Evolutionary conservation across 2,888 invertebrate genomes (phyloP).

Genomic region (Drosophila monieri): DNA sequence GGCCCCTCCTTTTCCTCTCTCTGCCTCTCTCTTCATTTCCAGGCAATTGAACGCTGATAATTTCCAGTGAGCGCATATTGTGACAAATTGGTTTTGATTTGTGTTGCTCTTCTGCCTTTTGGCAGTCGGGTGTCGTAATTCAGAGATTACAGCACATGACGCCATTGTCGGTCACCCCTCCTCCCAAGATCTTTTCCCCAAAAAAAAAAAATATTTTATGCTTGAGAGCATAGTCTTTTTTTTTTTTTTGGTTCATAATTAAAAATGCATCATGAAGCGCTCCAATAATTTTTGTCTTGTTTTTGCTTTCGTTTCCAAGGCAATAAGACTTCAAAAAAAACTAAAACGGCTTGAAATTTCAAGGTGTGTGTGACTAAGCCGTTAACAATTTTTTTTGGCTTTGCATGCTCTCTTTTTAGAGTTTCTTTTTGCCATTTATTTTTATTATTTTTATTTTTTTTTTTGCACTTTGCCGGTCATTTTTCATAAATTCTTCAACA

Average conservation of each 20-base stretch:
- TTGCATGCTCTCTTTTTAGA: too few relatives aligned
- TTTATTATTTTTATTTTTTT: conserved; percentile 4
- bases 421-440: conserved; percentile 30
- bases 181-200: neutral
- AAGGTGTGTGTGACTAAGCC: conserved; percentile 80
- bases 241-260: conserved; percentile 64
- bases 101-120: conserved; percentile 9
- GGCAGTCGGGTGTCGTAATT: conserved; percentile 58
- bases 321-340: conserved; percentile 50
- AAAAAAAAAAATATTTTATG: conserved; percentile 62
- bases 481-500: conserved; percentile 50
- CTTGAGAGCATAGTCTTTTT: conserved; percentile 61
- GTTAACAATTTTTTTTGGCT: conserved; percentile 62
- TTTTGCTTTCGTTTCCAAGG: conserved; percentile 67
- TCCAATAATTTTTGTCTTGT: conserved; percentile 41
- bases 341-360: conserved; percentile 44
- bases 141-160: conserved; percentile 59
- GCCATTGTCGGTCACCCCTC: conserved; percentile 31
- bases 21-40: conserved; percentile 6
- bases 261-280: conserved; percentile 69
- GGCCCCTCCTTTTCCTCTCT: conserved; percentile 9
- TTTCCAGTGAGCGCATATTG: conserved; percentile 62
- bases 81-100: conserved; percentile 78
- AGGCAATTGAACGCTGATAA: conserved; percentile 68
- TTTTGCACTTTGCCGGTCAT: conserved; percentile 63